Evolutionary conservation across 2,888 invertebrate genomes (phyloP), one percentile per base, ranked within the genome.

Genomic region (Xestoiulus laeticollis): DNA sequence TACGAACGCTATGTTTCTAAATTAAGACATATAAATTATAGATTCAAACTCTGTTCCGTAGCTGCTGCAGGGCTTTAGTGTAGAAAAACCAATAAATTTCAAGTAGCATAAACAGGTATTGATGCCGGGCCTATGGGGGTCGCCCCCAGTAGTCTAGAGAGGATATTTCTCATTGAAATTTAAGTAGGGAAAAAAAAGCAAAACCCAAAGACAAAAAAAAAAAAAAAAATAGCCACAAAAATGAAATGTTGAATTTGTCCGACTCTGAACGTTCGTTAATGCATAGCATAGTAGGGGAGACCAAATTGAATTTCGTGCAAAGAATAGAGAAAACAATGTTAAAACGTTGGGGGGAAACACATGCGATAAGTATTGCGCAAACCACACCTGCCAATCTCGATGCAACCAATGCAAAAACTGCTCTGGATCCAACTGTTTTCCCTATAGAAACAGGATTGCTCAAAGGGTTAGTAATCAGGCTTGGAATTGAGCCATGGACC

Each of bases 191-290:
- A 30, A 78, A 30, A 78, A 78, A 26, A 68, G 12, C 68, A 68
- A 48, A 48, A 6, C 48, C 68, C 59, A 8, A 59, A 59, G 68
- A 68, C 30, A 32, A 16, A 78, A 32, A 68, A 59, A 59, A 32
- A 16, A 78, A 32, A 68, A 59, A 59, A 78, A 78, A 30, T 78
- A 78, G 78, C 78, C 78, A 78, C 78, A 78, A 78, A 78, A 78
- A 78, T 78, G 78, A 78, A 78, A 78, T 78, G 78, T 78, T 78
- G 78, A 78, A 78, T 78, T 78, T 78, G 78, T 78, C 78, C 78
- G 30, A 32, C 78, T 78, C 30, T 30, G 78, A 78, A 78, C 78
- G 78, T 78, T 78, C 78, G 78, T 78, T 78, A 78, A 78, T 78
- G 78, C 78, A 78, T 78, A 78, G 78, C 78, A 32, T 78, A 78